Percentiles rank a stretch among this genome's conserved stretches.
Evolutionary conservation across 2,113 vertebrate genomes (phyloP).

Genomic region (Antennarius striatus): DNA sequence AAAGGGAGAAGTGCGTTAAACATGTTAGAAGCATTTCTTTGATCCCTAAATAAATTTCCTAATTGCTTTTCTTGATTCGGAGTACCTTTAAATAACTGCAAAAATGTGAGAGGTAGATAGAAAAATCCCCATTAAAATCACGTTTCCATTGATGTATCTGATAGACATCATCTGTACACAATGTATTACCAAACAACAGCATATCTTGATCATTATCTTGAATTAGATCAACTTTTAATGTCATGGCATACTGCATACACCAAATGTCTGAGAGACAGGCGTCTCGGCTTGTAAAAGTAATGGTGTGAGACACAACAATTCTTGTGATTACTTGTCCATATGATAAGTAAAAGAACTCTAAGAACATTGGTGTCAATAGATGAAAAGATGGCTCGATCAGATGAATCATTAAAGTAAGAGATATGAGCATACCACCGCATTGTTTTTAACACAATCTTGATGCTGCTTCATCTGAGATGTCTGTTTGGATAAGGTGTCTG

Average conservation of each 20-base stretch:
- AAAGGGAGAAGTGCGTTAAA: constrained; percentile 33
- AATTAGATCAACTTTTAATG: constrained; percentile 22
- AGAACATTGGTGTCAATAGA: constrained; percentile 62
- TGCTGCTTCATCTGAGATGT: constrained; percentile 56
- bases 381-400: constrained; percentile 79
- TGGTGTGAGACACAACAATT: constrained; percentile 75
- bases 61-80: constrained; percentile 22
- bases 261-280: constrained; percentile 41
- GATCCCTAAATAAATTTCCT: constrained; percentile 28
- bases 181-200: neutral
- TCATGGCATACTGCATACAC: neutral
- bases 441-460: constrained; percentile 68
- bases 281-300: constrained; percentile 42
- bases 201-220: constrained; percentile 1
- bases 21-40: constrained; percentile 47
- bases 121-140: constrained; percentile 26
- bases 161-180: neutral
- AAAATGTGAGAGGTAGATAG: constrained; percentile 8
- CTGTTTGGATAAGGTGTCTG: constrained; percentile 75
- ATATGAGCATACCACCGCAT: constrained; percentile 52
- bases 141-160: constrained; percentile 2
- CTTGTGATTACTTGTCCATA: constrained; percentile 76
- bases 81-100: constrained; percentile 13
- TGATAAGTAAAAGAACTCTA: constrained; percentile 63
- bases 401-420: constrained; percentile 80